Percentiles rank a stretch among this genome's conserved stretches.
phyloP scores from a whole-genome alignment of 2,113 vertebrate species.

The Patagioenas fasciata region DNA sequence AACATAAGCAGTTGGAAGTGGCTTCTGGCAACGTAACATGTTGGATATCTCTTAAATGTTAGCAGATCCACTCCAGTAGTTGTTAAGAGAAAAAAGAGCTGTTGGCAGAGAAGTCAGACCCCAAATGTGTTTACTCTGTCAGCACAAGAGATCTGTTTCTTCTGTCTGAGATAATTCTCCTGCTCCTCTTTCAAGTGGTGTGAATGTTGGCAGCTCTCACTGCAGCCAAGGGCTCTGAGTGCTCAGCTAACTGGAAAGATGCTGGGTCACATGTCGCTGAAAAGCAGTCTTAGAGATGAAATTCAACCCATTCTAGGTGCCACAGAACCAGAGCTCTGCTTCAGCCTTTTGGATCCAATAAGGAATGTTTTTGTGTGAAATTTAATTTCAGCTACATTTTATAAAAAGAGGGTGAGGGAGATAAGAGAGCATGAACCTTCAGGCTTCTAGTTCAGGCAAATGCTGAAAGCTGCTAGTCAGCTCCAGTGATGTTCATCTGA shows the following conservation, averaged over 20 bases:
- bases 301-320: neutral
- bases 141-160: neutral
- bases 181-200: neutral
- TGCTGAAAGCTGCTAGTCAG: neutral
- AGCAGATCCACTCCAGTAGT: neutral
- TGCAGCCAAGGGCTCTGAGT: neutral
- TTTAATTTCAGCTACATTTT: neutral
- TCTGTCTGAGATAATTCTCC: neutral
- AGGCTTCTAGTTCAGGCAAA: neutral
- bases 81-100: neutral
- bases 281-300: neutral
- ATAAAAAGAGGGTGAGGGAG: neutral
- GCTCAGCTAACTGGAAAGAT: neutral
- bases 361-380: neutral
- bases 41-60: neutral
- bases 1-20: neutral
- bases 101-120: neutral
- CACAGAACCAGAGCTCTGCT: neutral
- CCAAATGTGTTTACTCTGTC: neutral
- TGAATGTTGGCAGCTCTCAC: neutral
- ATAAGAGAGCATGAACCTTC: neutral
- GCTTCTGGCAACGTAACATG: neutral
- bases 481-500: neutral
- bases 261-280: neutral
- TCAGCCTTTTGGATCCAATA: neutral